Base-by-base conservation (phyloP, 2,797 vertebrate species). In the Malurus splendens region DNA sequence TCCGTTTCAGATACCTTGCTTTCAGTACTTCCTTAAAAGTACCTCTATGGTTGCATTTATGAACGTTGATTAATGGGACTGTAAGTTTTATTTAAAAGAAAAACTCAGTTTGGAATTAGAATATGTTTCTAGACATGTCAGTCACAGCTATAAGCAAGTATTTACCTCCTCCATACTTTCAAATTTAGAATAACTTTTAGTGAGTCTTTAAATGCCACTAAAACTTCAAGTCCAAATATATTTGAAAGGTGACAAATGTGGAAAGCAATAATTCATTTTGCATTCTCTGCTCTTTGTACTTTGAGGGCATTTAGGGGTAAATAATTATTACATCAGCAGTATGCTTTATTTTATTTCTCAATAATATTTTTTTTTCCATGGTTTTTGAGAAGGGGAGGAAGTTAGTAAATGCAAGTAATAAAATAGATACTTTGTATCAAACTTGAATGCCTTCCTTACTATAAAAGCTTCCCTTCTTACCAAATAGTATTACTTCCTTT, bases 51-150 rank as follows among this genome's bases (percentile, higher is more conserved):
- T 44, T 78, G 19, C 15, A 10, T 42, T 75, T 73, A 17, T 60
- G 38, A 54, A 17, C 48, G 20, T 71, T 90, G n/a, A 67, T 74
- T 84, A 76, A 64, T 39, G 12, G 18, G 24, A 39, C 39, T 59
- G 14, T 68, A 70, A 60, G 16, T 50, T 90, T 68, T 60, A 70
- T 59, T 60, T 55, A 9, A 67, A 87, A 85, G 60, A 50, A 76
- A 19, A 75, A 12, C 19, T 76, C 1, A 47, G 39, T 90, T 74
- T 61, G 36, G 15, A 77, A 72, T 77, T 85, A 14, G 72, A 0
- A 14, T 67, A 14, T 10, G 2, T 22, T 81, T 85, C 77, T 66
- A 75, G 73, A 33, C 10, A 5, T 14, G 18, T 51, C 45, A 76
- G 22, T 64, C 32, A 41, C 36, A 77, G 20, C 36, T 82, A 6